Evolutionary conservation across 2,888 invertebrate genomes (phyloP).

Genomic region (Altica lythri): DNA sequence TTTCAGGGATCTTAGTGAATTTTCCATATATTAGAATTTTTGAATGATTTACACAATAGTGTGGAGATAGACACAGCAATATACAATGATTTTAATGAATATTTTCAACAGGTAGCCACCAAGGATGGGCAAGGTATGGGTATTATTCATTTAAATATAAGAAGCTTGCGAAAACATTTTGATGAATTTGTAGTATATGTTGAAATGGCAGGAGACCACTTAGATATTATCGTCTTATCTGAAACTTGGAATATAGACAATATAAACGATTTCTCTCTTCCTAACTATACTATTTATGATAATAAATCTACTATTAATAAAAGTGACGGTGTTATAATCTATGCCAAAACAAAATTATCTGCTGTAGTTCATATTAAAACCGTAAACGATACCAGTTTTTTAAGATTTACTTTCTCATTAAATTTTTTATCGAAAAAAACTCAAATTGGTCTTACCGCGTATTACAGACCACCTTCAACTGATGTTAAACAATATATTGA

Average conservation of each 20-base stretch:
- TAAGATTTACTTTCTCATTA: background rate
- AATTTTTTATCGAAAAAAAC: background rate
- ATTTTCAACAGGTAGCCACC: background rate
- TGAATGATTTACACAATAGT: conserved; percentile 7
- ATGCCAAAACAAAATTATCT: background rate
- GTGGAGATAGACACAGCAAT: conserved; percentile 12
- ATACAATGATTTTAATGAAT: conserved; percentile 3
- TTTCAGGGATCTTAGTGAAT: too few relatives aligned
- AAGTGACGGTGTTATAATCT: conserved; percentile 1
- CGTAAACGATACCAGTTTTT: background rate
- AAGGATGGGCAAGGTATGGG: conserved; percentile 2
- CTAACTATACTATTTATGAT: conserved; percentile 1
- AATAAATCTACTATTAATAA: conserved; percentile 4
- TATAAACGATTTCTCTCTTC: background rate
- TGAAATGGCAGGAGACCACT: background rate
- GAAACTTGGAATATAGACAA: conserved; percentile 1
- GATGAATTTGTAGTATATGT: conserved; percentile 4
- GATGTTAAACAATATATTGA: background rate
- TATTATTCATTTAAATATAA: conserved; percentile 6
- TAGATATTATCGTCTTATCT: conserved; percentile 8
- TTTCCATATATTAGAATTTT: too few relatives aligned
- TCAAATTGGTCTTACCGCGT: background rate
- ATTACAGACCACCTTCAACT: background rate
- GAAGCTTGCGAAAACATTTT: background rate
- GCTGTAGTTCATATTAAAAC: background rate